These are phyloP conservation scores for Cecidostiba fungosa DNA, from an alignment of 2,888 invertebrate species.

Conservation along the genomic window DNA sequence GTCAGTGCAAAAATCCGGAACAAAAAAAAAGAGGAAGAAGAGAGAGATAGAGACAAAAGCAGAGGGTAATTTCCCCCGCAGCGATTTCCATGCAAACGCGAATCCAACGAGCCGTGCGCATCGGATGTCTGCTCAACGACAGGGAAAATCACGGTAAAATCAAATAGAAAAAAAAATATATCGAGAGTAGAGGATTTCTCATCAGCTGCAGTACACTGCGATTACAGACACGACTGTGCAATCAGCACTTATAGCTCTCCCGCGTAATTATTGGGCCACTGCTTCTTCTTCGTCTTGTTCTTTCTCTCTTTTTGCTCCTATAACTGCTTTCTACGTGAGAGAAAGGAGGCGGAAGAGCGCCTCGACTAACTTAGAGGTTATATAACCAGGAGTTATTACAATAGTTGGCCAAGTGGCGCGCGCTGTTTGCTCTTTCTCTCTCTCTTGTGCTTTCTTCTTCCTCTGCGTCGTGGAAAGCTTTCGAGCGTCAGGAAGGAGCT, in stretches of 20 bases:
- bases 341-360: not conserved
- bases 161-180: not conserved
- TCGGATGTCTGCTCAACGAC: slow-evolving; percentile 16
- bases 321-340: not conserved
- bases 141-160: slow-evolving; percentile 1
- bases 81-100: not conserved
- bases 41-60: not conserved
- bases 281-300: not conserved
- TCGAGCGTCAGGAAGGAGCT: slow-evolving; percentile 41
- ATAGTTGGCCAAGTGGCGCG: slow-evolving; percentile 68
- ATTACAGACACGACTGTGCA: slow-evolving; percentile 5
- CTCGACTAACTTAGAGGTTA: slow-evolving; percentile 49
- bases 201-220: too few species aligned
- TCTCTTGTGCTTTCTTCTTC: slow-evolving; percentile 1
- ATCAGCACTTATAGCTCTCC: slow-evolving; percentile 28
- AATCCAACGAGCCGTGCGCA: not conserved
- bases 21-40: not conserved
- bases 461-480: not conserved
- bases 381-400: slow-evolving; percentile 70
- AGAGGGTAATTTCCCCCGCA: not conserved
- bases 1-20: not conserved
- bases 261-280: slow-evolving; percentile 27
- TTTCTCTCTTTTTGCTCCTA: not conserved
- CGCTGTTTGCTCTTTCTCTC: slow-evolving; percentile 66
- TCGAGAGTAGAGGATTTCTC: not conserved